Conservation (phyloP, 2,113 vertebrate genomes). For the Turdus rufiventris region DNA sequence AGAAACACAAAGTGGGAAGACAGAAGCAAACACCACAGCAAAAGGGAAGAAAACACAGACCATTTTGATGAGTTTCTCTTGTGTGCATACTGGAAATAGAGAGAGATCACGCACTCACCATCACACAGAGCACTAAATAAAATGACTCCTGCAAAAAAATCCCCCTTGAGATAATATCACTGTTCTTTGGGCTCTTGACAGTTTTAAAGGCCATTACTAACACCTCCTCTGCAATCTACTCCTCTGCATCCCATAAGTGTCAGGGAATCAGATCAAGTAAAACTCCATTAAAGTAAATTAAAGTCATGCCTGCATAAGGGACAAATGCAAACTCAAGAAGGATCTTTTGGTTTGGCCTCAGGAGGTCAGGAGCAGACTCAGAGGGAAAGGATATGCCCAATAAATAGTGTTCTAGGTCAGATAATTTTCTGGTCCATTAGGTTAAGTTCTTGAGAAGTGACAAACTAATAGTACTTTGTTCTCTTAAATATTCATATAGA, state of each 20-base stretch:
- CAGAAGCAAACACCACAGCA: not conserved
- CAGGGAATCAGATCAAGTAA: not conserved
- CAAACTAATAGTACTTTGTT: constrained; percentile 33
- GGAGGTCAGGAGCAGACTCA: not conserved
- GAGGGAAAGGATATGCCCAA: not conserved
- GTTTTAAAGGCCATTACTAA: constrained; percentile 3
- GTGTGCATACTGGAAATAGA: not conserved
- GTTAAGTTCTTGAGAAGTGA: constrained; percentile 13
- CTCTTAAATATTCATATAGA: constrained; percentile 53
- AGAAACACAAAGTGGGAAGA: not conserved
- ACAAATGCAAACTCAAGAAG: not conserved
- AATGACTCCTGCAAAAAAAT: not conserved
- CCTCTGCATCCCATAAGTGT: not conserved
- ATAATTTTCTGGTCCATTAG: constrained; percentile 47
- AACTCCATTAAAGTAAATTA: not conserved
- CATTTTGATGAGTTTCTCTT: not conserved
- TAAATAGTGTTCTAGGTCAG: not conserved
- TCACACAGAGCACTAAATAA: not conserved
- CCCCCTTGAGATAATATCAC: not conserved
- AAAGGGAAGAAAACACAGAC: not conserved
- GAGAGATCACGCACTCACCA: not conserved
- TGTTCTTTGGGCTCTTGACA: not conserved
- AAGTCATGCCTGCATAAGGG: not conserved
- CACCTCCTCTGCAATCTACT: constrained; percentile 11
- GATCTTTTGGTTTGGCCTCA: not conserved